phyloP scores from a whole-genome alignment of 2,888 invertebrate species.

The Perithous albicinctus region DNA sequence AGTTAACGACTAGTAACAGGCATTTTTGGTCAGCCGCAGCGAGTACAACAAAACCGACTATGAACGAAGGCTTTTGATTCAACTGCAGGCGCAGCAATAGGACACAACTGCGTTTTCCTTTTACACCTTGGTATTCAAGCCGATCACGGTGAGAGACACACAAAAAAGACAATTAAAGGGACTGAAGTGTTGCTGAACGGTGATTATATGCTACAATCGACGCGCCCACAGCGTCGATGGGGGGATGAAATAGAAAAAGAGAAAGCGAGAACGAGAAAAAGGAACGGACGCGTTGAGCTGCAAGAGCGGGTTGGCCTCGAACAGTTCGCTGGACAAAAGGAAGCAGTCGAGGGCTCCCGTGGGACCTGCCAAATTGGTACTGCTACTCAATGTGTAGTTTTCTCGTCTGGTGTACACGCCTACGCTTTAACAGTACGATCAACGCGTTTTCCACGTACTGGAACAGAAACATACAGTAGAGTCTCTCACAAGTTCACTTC shows the following conservation, averaged over 20 bases:
- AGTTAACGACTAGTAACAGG: conserved; percentile 28
- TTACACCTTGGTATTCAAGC: conserved; percentile 19
- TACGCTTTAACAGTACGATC: conserved; percentile 65
- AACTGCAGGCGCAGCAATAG: conserved; percentile 26
- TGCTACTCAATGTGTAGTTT: conserved; percentile 13
- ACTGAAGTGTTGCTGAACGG: conserved; percentile 39
- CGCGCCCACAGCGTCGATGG: conserved; percentile 8
- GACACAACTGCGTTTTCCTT: not conserved
- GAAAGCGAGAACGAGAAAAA: conserved; percentile 25
- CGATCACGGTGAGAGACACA: not conserved
- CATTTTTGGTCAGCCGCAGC: conserved; percentile 37
- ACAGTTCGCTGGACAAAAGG: conserved; percentile 59
- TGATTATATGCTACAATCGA: conserved; percentile 66
- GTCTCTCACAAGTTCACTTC: not conserved
- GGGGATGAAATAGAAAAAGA: conserved; percentile 5
- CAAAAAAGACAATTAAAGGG: conserved; percentile 51
- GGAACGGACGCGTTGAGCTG: conserved; percentile 26
- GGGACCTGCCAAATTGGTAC: conserved; percentile 64
- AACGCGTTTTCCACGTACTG: conserved; percentile 33
- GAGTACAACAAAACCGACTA: conserved; percentile 1
- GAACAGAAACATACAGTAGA: conserved; percentile 3
- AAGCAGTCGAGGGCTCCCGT: conserved; percentile 52
- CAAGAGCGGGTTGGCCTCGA: conserved; percentile 21
- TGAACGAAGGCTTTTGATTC: not conserved
- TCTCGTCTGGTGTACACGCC: not conserved